Percentiles rank a stretch among this genome's conserved stretches.
Evolutionary conservation across 2,797 vertebrate species (phyloP).

Genomic region (Neomorphus geoffroyi): DNA sequence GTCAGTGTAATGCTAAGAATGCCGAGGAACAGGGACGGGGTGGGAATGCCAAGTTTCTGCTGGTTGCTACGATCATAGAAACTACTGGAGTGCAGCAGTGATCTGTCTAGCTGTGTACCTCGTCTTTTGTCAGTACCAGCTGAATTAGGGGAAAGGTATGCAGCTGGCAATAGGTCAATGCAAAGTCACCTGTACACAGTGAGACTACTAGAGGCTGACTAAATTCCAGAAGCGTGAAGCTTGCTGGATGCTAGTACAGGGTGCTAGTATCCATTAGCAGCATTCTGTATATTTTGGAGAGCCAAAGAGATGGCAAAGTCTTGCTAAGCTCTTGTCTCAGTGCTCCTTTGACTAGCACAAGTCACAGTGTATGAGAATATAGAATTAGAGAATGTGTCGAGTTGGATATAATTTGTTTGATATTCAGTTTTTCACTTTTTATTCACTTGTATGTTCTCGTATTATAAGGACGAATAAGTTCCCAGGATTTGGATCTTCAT

Average conservation of each 20-base stretch:
- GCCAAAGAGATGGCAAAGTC: not conserved
- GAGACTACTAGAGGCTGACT: not conserved
- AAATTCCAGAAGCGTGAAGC: not conserved
- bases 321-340: not conserved
- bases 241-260: not conserved
- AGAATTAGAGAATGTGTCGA: no score
- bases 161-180: not conserved
- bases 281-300: not conserved
- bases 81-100: not conserved
- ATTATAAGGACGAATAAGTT: not conserved
- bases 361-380: not conserved
- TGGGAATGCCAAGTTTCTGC: not conserved
- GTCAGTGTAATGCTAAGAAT: slow-evolving; percentile 43
- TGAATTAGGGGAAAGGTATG: not conserved
- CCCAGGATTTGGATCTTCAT: not conserved
- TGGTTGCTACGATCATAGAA: not conserved
- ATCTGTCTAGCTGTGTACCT: not conserved
- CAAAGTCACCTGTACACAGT: not conserved
- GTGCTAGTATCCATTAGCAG: not conserved
- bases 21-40: not conserved
- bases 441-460: not conserved
- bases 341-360: not conserved
- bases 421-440: not conserved
- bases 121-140: not conserved
- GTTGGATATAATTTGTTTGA: not conserved